Base-by-base conservation (phyloP, 1,140 invertebrate species). In the Argopecten irradians region DNA sequence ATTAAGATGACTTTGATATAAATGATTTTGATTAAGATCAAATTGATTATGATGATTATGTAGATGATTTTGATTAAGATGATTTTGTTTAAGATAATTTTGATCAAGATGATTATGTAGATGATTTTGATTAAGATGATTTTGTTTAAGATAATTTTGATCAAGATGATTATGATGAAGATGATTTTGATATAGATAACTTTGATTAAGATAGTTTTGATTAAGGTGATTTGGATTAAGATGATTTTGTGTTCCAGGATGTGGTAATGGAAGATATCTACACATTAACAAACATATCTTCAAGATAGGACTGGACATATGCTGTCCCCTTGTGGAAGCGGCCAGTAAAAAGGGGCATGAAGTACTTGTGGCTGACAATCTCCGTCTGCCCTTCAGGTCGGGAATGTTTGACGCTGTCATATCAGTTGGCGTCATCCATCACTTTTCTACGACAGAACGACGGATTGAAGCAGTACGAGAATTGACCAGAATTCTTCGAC, bases 401-500 rank as follows among this genome's bases (percentile, higher is more conserved):
- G 98, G 98, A 93, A 97, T 97, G 88, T 98, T 99, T 96, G 99
- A 99, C 96, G 98, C 98, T 2, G 98, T 98, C 1, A 96, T 99
- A 33, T 99, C 98, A 28, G 97, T 99, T 91, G 98, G 98, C 0
- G 98, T 99, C 46, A 97, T 99, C 87, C 98, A 99, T 95, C 99
- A 99, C 96, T 98, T 99, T 93, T 98, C 98, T 8, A 99, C 98
- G 28, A 97, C 88, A 9, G 98, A 99, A 94, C 96, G 98, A 46
- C 96, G 98, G 9, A 97, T 99, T 5, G 97, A 97, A 89, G 98
- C 98, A 0, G 95, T 99, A 0, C 96, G 97, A 87, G 98, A 99
- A 93, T 96, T 99, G 82, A 97, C 98, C 0, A 96, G 98, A 71
- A 97, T 99, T 39, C 96, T 99, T 3, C 96, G 98, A 88, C 98